Conservation (phyloP, 2,888 invertebrate genomes). For the Acanthosepion lycidas region DNA sequence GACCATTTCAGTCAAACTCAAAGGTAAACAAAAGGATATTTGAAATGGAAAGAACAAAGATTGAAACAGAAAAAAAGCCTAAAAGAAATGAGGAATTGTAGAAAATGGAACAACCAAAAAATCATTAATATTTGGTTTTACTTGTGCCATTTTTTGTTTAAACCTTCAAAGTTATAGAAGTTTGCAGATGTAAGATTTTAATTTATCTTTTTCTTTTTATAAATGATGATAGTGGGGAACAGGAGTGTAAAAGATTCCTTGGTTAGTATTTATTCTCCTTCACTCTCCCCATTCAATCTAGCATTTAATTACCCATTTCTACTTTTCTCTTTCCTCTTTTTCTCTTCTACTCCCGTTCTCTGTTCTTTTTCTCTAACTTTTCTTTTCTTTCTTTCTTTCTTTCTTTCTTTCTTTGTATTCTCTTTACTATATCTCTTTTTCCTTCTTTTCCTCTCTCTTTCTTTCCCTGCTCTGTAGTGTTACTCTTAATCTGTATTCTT, state of each 20-base stretch:
- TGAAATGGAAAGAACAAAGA: neutral
- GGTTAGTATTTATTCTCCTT: neutral
- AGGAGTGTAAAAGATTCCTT: neutral
- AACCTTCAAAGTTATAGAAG: neutral
- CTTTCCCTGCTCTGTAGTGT: too few relatives aligned
- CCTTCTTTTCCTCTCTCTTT: too few relatives aligned
- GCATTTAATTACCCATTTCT: neutral
- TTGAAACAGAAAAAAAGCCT: neutral
- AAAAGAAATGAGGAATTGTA: neutral
- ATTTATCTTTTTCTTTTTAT: neutral
- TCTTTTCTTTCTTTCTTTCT: too few relatives aligned
- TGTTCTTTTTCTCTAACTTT: neutral
- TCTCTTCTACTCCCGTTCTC: neutral
- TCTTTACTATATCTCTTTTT: too few relatives aligned
- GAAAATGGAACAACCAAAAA: neutral
- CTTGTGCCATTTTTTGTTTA: neutral
- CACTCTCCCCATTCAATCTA: neutral
- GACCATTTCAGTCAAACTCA: neutral
- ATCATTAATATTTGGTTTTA: neutral
- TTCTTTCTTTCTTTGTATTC: too few relatives aligned
- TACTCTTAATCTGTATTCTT: too few relatives aligned
- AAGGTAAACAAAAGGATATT: neutral
- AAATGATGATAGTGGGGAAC: neutral
- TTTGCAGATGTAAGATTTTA: conserved; percentile 18
- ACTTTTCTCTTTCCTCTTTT: neutral